Conservation (phyloP, 2,888 invertebrate species). For the Zhuqinia jingwanae region DNA sequence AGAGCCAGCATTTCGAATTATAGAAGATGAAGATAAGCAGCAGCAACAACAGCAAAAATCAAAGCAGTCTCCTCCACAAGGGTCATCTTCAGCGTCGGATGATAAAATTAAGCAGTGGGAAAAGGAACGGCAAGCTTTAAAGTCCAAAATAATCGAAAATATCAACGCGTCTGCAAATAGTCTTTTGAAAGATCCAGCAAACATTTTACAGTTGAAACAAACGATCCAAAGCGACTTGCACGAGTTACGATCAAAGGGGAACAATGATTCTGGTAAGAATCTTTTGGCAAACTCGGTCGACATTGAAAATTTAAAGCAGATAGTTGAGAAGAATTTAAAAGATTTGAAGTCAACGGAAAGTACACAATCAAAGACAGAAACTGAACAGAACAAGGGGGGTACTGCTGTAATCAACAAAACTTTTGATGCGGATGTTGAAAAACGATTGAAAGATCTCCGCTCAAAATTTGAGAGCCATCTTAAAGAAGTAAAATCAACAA, state of each 20-base stretch:
- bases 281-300: constrained; percentile 12
- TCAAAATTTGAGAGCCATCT: constrained; percentile 41
- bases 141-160: constrained; percentile 17
- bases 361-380: not conserved
- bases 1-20: constrained; percentile 49
- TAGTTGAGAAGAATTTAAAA: constrained; percentile 44
- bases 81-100: not conserved
- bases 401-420: not conserved
- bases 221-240: constrained; percentile 48
- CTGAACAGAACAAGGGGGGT: too few relatives aligned
- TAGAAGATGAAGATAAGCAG: constrained; percentile 1
- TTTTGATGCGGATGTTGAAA: constrained; percentile 32
- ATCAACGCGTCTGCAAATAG: not conserved
- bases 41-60: not conserved
- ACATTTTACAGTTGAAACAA: constrained; percentile 30
- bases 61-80: not conserved
- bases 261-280: not conserved
- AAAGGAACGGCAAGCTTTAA: constrained; percentile 24
- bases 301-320: constrained; percentile 53
- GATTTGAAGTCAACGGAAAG: not conserved
- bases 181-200: constrained; percentile 15
- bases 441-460: constrained; percentile 29
- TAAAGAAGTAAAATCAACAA: constrained; percentile 8
- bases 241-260: not conserved
- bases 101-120: constrained; percentile 54